These are phyloP conservation scores for Baryphthengus martii DNA, from an alignment of 2,113 vertebrate species.

Conservation along the genomic window DNA sequence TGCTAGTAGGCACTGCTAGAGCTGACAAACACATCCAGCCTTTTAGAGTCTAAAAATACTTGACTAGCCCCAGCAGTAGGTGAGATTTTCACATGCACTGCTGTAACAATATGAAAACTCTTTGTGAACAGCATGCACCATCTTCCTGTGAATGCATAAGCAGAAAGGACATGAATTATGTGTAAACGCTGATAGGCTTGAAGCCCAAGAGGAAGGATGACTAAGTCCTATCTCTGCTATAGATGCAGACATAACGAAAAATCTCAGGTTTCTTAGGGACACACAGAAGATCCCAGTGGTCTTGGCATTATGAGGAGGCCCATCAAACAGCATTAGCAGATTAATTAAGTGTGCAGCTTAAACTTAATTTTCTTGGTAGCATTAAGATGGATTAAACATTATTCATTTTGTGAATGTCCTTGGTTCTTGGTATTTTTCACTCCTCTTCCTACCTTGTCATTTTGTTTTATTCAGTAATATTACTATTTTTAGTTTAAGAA, in stretches of 20 bases:
- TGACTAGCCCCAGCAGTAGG: background rate
- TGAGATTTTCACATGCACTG: background rate
- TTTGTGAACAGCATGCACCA: background rate
- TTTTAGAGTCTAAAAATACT: background rate
- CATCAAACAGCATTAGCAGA: constrained; percentile 55
- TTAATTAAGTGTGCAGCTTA: constrained; percentile 64
- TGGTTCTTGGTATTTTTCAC: constrained; percentile 20
- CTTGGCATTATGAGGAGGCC: constrained; percentile 14
- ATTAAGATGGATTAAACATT: constrained; percentile 36
- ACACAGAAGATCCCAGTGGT: constrained; percentile 35
- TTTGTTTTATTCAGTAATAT: constrained; percentile 35
- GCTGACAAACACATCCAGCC: background rate
- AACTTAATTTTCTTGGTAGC: constrained; percentile 64
- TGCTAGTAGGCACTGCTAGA: background rate
- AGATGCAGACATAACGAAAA: constrained; percentile 37
- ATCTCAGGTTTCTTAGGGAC: constrained; percentile 41
- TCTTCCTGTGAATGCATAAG: background rate
- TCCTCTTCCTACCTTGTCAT: constrained; percentile 25
- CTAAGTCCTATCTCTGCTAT: background rate
- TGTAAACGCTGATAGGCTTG: background rate
- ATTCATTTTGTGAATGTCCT: constrained; percentile 53
- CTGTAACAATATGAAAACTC: background rate
- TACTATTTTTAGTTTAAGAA: background rate
- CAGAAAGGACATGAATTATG: background rate
- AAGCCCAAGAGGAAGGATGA: background rate